A percentile compares a stretch with the other conserved stretches of the same genome.
Conservation (phyloP, 1,140 invertebrate genomes). For the Eumeta japonica region DNA sequence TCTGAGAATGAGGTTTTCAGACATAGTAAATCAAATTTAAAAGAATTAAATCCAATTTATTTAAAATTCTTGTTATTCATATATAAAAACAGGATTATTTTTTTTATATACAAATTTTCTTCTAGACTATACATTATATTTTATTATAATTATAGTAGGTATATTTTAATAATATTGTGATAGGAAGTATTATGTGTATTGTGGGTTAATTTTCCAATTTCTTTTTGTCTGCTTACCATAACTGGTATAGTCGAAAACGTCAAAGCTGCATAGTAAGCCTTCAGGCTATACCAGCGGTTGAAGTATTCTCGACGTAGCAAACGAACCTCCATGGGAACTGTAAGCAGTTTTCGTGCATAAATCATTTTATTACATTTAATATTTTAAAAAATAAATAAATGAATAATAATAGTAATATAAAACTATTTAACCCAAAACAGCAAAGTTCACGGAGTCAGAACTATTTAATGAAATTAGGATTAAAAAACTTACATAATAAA, state of each 20-base stretch:
- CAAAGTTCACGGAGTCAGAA: too few relatives aligned
- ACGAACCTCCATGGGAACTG: slow-evolving; percentile 70
- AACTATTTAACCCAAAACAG: too few relatives aligned
- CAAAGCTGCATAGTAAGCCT: slow-evolving; percentile 71
- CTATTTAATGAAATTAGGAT: too few relatives aligned
- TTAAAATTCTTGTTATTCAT: too few relatives aligned
- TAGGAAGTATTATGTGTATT: too few relatives aligned
- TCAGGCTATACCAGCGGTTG: slow-evolving; percentile 77
- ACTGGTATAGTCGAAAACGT: slow-evolving; percentile 60
- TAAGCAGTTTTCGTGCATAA: slow-evolving; percentile 16
- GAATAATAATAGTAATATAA: too few relatives aligned
- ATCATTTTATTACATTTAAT: slow-evolving; percentile 1
- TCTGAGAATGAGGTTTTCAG: too few relatives aligned
- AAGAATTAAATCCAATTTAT: too few relatives aligned
- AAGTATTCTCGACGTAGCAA: slow-evolving; percentile 71
- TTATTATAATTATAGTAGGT: not conserved
- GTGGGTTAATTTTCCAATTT: too few relatives aligned
- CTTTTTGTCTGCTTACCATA: slow-evolving; percentile 43
- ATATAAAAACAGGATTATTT: too few relatives aligned
- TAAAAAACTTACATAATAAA: slow-evolving; percentile 63
- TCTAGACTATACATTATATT: not conserved
- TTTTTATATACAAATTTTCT: not conserved
- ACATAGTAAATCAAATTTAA: too few relatives aligned
- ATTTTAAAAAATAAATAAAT: slow-evolving; percentile 5
- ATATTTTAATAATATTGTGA: too few relatives aligned